Evolutionary conservation across 35 echinoderm and acorn worm genomes (phyloP).

Genomic region (Apostichopus japonicus): DNA sequence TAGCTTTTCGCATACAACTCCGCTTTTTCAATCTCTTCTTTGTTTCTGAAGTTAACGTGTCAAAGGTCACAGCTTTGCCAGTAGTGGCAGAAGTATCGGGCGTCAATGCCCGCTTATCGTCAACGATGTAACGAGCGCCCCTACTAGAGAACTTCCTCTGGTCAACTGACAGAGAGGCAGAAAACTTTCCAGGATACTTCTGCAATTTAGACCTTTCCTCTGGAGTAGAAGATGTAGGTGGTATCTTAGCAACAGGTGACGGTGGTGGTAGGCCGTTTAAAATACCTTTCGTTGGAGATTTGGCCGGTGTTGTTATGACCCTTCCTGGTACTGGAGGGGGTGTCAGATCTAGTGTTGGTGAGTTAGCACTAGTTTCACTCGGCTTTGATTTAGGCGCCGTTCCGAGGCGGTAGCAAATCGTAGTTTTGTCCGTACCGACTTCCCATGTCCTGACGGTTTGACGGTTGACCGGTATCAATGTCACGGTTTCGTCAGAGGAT

Average conservation of each 20-base stretch:
- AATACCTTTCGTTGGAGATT: neutral
- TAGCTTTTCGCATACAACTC: neutral
- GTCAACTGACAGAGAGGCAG: neutral
- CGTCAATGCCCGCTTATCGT: neutral
- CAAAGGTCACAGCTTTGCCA: conserved; percentile 27
- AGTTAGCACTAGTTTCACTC: neutral
- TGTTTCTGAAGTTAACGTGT: neutral
- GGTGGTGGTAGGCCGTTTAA: neutral
- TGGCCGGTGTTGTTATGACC: neutral
- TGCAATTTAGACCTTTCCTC: neutral
- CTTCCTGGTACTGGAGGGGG: conserved; percentile 1
- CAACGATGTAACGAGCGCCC: neutral
- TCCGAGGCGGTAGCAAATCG: conserved; percentile 43
- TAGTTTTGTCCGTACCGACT: conserved; percentile 20
- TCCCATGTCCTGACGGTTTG: conserved; percentile 25
- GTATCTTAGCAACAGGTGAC: neutral
- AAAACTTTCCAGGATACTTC: too few species aligned
- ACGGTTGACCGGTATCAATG: conserved; percentile 11
- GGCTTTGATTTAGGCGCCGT: neutral
- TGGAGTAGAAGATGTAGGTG: neutral
- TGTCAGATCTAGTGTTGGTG: conserved; percentile 1
- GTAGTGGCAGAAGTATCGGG: neutral
- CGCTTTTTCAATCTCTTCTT: conserved; percentile 12
- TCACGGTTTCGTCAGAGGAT: conserved; percentile 51
- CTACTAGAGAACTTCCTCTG: neutral